phyloP scores from a whole-genome alignment of 2,797 vertebrate genomes.

The Natrix natrix region DNA sequence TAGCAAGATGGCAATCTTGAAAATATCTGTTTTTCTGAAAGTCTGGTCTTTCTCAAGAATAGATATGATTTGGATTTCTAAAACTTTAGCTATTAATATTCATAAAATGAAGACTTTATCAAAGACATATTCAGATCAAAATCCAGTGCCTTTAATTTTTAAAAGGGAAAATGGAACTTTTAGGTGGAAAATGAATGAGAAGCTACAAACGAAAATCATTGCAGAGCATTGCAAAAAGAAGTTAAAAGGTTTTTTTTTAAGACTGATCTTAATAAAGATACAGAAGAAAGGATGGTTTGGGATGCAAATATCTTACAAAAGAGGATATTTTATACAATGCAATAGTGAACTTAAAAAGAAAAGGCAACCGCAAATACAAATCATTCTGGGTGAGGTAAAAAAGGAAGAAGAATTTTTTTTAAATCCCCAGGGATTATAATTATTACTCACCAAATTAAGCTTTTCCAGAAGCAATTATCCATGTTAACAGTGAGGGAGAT shows the following conservation, averaged over 20 bases:
- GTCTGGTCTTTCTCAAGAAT: neutral
- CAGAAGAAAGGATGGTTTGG: neutral
- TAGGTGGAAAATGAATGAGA: neutral
- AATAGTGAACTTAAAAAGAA: neutral
- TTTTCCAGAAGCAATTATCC: neutral
- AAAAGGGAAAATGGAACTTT: neutral
- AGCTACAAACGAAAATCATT: neutral
- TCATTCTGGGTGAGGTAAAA: neutral
- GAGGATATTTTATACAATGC: neutral
- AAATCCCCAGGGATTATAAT: neutral
- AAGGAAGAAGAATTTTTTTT: neutral
- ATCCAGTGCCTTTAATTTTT: neutral
- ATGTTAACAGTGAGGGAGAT: neutral
- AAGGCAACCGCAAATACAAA: neutral
- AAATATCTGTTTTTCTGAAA: neutral
- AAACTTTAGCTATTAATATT: neutral
- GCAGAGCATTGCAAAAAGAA: neutral
- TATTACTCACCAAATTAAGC: neutral
- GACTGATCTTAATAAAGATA: neutral
- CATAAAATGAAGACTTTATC: neutral
- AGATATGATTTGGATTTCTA: neutral
- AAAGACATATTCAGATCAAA: neutral
- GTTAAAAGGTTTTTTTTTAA: neutral
- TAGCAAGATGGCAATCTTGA: neutral
- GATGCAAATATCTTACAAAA: neutral